Evolutionary conservation across 2,113 vertebrate species (phyloP), one percentile per base, ranked within the genome.

Genomic region (Gobio gobio): DNA sequence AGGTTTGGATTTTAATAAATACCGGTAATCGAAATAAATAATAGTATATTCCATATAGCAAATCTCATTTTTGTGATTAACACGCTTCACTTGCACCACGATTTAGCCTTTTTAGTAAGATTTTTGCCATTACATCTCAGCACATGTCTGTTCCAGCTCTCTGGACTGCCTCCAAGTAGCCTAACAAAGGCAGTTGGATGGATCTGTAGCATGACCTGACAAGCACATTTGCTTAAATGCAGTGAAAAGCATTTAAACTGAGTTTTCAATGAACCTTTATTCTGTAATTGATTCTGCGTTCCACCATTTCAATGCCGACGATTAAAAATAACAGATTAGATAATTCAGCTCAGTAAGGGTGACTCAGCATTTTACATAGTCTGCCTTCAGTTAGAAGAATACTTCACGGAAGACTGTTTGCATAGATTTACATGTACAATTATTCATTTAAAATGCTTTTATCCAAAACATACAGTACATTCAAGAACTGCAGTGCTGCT

Each of bases 301-400:
- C 22, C 10, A 16, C 13, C 10, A 61, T 40, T 63, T 64, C 40
- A 74, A 61, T 58, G 47, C 33, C 13, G 4, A 2, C 5, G 5
- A 49, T 54, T 36, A 26, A 24, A 45, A 49, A 75, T 18, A 54
- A 64, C n/a, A 20, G 18, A 43, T 22, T 2, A 4, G 20, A 61
- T 49, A 20, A 59, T 61, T 81, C 4, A 51, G 54, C 76, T 87
- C n/a, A 49, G 68, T 72, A 33, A 43, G 24, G 8, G 40, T 86
- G 86, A 81, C 76, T 81, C 81, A 81, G 83, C 84, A 64, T 66
- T 70, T 86, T 86, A 6, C 63, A 26, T 16, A 14, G 24, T 58
- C 7, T 58, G 26, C 10, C 56, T 13, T 24, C n/a, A 70, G 40
- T 45, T 56, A 56, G 20, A 68, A 9, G 33, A 43, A 3, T 10